Evolutionary conservation across 2,113 vertebrate species (phyloP), one percentile per base, ranked within the genome.

Genomic region (Sitta europaea): DNA sequence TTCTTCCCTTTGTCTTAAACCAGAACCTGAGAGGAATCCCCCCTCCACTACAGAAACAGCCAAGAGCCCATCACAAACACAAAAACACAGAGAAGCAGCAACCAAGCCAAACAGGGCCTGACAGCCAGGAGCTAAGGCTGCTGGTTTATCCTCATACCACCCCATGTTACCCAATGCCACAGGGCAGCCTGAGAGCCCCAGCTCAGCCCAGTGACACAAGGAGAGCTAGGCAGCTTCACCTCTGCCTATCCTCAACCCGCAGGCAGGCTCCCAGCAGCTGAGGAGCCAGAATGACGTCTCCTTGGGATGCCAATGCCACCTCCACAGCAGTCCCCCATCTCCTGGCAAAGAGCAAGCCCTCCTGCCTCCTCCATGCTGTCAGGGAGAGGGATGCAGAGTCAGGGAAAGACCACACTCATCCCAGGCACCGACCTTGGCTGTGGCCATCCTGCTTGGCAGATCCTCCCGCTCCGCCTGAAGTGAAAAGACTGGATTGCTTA

Each of bases 201-300:
- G 82, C 89, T 86, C 86, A 81, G 76, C 88, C 57, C 15, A 86
- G 81, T 61, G 90, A 80, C 85, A 80, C 21, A 13, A 90, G 72
- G 77, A 76, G 59, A 71, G 72, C 38, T 11, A 3, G 14, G 86
- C 61, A 62, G 63, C 88, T 63, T 93, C 88, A 90, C 79, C 92
- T 74, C 92, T 57, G 85, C 51, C 86, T 63, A 18, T 75, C 67
- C 78, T 50, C 90, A 59, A 11, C 68, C 63, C 1, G 0, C 58
- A 75, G 65, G 43, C 28, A 40, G 51, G 55, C 83, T 76, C 73
- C 50, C n/a, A 9, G 48, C 70, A 45, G 77, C 73, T 17, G 36
- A 53, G 10, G 55, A 83, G 71, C 47, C 9, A 8, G 29, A 93
- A 80, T 59, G 33, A 40, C 1, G 0, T 31, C 85, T 90, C 74